Conservation (phyloP, 2,888 invertebrate genomes). For the Sphaeridia pumilis region DNA sequence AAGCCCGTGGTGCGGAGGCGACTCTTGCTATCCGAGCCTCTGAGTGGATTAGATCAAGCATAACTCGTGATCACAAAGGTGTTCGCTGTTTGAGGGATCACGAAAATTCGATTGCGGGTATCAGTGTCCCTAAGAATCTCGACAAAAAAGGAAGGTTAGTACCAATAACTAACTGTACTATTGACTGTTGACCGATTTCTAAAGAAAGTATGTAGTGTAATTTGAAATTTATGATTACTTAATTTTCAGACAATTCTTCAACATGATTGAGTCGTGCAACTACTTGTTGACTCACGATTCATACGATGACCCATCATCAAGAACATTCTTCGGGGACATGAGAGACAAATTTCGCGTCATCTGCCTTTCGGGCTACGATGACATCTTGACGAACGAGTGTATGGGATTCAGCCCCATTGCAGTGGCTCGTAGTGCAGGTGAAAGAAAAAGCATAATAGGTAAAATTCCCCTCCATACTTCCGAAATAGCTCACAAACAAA, state of each 20-base stretch:
- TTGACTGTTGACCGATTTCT: too few relatives aligned
- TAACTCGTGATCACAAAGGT: slow-evolving; percentile 20
- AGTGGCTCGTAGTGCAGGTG: slow-evolving; percentile 23
- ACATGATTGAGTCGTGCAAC: slow-evolving; percentile 29
- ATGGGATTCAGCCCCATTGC: slow-evolving; percentile 23
- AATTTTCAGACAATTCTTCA: slow-evolving; percentile 28
- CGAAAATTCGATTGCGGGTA: too few relatives aligned
- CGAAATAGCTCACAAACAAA: too few relatives aligned
- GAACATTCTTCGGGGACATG: slow-evolving; percentile 25
- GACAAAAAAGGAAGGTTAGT: slow-evolving; percentile 6
- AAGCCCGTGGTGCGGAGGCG: slow-evolving; percentile 19
- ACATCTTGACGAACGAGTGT: slow-evolving; percentile 11
- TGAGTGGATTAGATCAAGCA: slow-evolving; percentile 26
- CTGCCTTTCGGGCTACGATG: slow-evolving; percentile 24
- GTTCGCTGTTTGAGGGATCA: slow-evolving; percentile 19
- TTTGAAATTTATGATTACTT: too few relatives aligned
- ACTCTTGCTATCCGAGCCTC: slow-evolving; percentile 21
- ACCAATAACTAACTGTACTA: too few relatives aligned
- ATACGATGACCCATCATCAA: slow-evolving; percentile 6
- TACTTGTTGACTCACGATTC: slow-evolving; percentile 18
- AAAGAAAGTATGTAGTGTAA: too few relatives aligned
- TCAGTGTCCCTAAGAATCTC: slow-evolving; percentile 19
- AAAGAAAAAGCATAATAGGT: too few relatives aligned
- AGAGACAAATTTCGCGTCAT: slow-evolving; percentile 29
- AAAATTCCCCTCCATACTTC: too few relatives aligned